Evolutionary conservation across 1,140 invertebrate species (phyloP), one percentile per base, ranked within the genome.

Genomic region (Doryteuthis pealeii): DNA sequence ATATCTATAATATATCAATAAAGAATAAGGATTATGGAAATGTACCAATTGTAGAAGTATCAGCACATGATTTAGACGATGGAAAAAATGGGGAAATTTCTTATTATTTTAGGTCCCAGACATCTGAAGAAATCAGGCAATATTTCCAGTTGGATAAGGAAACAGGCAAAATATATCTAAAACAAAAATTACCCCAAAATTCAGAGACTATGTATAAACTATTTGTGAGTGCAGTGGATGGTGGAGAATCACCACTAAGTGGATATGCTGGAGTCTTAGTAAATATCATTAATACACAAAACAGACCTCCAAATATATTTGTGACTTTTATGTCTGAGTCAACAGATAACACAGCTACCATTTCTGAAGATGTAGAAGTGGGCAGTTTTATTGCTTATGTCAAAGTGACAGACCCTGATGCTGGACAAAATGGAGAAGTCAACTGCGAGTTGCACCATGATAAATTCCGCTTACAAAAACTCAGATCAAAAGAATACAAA

Each of bases 331-430:
- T 62, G 26, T 62, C 54, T 5, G 22, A 22, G 6, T 12, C 26
- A 62, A 62, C 80, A 33, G 77, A 78, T 30, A 80, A 79, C 35
- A 75, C 75, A 45, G 87, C 87, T 65, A 93, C 90, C 35, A 93
- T 98, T 2, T 91, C 92, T 77, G 96, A 98, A 87, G 96, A 97
- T 85, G 94, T 96, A 83, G 92, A 94, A 0, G 90, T 92, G 10
- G 95, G 95, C 18, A 95, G 93, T 0, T 93, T 91, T 81, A 92
- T 97, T 70, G 86, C 94, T 76, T 93, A 92, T 75, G 91, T 98
- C 72, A 91, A 89, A 40, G 95, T 94, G 18, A 75, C 78, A 30
- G 86, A 87, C 76, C 76, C 78, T 5, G 86, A 87, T 86, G 79
- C 76, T 18, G 83, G 83, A 14, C 54, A 75, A 1, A 87, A 86